phyloP scores from a whole-genome alignment of 2,113 vertebrate genomes.

The Tichodroma muraria region DNA sequence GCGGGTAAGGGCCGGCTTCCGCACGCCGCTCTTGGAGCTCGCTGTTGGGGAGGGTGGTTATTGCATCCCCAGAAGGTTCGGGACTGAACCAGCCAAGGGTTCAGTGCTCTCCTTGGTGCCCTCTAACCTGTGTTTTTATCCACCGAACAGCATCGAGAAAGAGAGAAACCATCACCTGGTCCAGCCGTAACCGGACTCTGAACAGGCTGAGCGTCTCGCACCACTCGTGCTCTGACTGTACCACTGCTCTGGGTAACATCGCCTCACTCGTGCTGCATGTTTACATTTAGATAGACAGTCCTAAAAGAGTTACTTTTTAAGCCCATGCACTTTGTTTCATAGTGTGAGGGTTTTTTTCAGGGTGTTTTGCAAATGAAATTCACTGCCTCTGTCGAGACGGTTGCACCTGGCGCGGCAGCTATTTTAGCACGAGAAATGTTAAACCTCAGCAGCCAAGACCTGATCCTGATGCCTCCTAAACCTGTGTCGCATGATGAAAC shows the following conservation, averaged over 20 bases:
- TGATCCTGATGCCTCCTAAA: constrained; percentile 46
- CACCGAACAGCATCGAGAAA: constrained; percentile 72
- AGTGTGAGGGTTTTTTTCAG: constrained; percentile 20
- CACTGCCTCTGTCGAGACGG: constrained; percentile 41
- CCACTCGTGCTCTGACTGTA: neutral
- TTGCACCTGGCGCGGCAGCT: constrained; percentile 74
- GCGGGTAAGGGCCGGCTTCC: constrained; percentile 68
- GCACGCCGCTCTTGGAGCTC: rapidly evolving
- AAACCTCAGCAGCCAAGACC: constrained; percentile 54
- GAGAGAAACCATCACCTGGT: constrained; percentile 66
- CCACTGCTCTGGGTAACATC: neutral
- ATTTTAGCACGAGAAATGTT: constrained; percentile 74
- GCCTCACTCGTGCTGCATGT: constrained; percentile 21
- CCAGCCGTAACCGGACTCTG: constrained; percentile 32
- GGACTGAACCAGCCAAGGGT: rapidly evolving
- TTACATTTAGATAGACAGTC: constrained; percentile 57
- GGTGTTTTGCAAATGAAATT: constrained; percentile 69
- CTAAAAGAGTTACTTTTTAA: neutral
- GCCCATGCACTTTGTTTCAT: constrained; percentile 59
- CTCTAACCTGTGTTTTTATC: neutral
- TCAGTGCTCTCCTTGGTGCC: neutral
- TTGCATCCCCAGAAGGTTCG: rapidly evolving
- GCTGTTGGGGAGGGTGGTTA: rapidly evolving
- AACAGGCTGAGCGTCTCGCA: neutral
- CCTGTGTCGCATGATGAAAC: constrained; percentile 71